Evolutionary conservation across 35 echinoderm and acorn worm species (phyloP), one percentile per base, ranked within the genome.

Genomic region (Lytechinus pictus): DNA sequence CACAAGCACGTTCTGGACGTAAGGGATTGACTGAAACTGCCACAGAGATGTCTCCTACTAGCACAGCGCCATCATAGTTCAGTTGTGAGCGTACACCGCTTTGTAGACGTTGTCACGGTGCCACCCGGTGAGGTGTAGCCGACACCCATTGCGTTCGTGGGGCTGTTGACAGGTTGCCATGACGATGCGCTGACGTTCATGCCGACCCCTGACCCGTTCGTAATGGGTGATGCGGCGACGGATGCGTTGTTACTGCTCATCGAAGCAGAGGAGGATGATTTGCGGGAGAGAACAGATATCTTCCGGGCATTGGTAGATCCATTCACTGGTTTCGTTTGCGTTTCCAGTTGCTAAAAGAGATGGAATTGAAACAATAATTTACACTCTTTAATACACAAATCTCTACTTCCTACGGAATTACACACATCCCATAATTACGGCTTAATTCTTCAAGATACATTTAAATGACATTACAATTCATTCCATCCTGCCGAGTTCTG

Each of bases 11-110:
- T 79, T 79, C 19, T 79, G 66, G 66, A 79, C 66, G 66, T 24
- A 79, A 79, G 66, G 66, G 66, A 79, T 24, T 79, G 66, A 79
- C 66, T 24, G 19, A 79, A 79, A 79, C 66, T 79, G n/a, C 66
- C 16, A 16, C 19, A 79, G 19, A 79, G 8, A 79, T 16, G 66
- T 79, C 66, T 79, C n/a, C 66, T 5, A 79, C 19, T 24, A 71
- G 6, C 66, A 79, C 66, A 24, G 66, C 21, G 66, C 66, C 92
- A 96, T 96, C 95, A 96, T 91, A 96, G 95, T 66, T 96, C 95
- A 44, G 95, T 96, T 9, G 95, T 96, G 19, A 96, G 56, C 10
- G 95, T 96, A 28, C 95, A 96, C 51, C 88, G 92, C 88, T 96
- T 96, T 3, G 92, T 93, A 4, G 92, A 93, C 21, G 52, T 93